These are phyloP conservation scores for Erebia palarica DNA, from an alignment of 2,888 invertebrate genomes.

Conservation along the genomic window DNA sequence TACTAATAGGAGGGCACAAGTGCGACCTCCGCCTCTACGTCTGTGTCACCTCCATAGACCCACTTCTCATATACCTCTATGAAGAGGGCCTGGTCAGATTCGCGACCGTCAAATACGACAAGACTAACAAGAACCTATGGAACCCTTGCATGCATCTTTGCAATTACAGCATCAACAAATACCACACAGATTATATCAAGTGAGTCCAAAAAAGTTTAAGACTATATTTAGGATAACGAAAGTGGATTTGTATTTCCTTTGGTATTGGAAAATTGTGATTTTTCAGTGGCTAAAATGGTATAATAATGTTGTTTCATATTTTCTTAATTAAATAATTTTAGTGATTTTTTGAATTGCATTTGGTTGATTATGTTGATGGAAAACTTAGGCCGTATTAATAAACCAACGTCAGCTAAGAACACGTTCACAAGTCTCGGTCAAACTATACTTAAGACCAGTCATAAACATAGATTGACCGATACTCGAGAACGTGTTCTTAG, in stretches of 20 bases:
- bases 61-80: constrained; percentile 95
- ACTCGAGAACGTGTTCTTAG: too few relatives aligned
- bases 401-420: too few relatives aligned
- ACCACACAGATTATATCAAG: constrained; percentile 97
- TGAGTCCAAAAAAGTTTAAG: constrained; percentile 83
- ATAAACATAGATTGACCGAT: too few relatives aligned
- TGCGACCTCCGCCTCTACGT: constrained; percentile 98
- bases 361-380: too few relatives aligned
- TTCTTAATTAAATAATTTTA: too few relatives aligned
- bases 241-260: neutral
- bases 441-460: too few relatives aligned
- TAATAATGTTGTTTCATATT: too few relatives aligned
- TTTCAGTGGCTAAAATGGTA: too few relatives aligned
- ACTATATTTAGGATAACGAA: neutral
- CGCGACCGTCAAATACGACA: constrained; percentile 97
- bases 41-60: constrained; percentile 96
- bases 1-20: constrained; percentile 95
- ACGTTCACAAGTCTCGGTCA: too few relatives aligned
- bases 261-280: too few relatives aligned
- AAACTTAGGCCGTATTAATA: too few relatives aligned
- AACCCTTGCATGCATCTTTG: constrained; percentile 98
- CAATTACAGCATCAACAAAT: constrained; percentile 99
- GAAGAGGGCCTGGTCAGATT: constrained; percentile 97
- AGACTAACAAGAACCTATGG: constrained; percentile 95
- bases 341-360: too few relatives aligned